A percentile compares a stretch with the other conserved stretches of the same genome.
phyloP scores from a whole-genome alignment of 1,140 invertebrate genomes.

The Cotesia vestalis region DNA sequence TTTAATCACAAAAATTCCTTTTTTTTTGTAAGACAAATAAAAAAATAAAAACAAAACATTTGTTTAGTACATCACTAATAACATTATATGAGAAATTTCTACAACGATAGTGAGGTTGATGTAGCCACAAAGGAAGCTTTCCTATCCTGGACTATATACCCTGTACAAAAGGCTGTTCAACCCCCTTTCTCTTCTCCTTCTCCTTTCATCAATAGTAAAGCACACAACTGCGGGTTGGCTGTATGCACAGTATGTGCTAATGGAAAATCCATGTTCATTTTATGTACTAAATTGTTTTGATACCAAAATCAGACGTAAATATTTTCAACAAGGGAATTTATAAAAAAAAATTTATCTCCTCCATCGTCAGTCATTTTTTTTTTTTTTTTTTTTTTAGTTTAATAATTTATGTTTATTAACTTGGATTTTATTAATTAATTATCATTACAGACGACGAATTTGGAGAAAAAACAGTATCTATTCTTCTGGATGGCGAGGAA shows the following conservation, averaged over 20 bases:
- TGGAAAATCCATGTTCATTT: slow-evolving; percentile 45
- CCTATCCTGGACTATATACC: not conserved
- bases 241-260: slow-evolving; percentile 35
- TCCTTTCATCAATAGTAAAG: not conserved
- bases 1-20: too few species aligned
- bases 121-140: not conserved
- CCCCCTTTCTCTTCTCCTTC: not conserved
- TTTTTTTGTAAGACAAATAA: too few species aligned
- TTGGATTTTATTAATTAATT: too few species aligned
- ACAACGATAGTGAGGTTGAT: not conserved
- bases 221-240: not conserved
- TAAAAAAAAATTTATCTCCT: too few species aligned
- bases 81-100: not conserved
- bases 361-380: too few species aligned
- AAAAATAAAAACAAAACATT: too few species aligned
- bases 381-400: too few species aligned
- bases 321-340: too few species aligned
- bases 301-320: not conserved
- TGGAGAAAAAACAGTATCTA: slow-evolving; percentile 89
- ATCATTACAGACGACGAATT: slow-evolving; percentile 83
- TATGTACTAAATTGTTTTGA: slow-evolving; percentile 11
- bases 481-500: slow-evolving; percentile 88
- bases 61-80: not conserved
- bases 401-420: too few species aligned
- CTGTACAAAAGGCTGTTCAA: not conserved